phyloP scores from a whole-genome alignment of 2,888 invertebrate genomes.

The Archaeoteleia sp. region DNA sequence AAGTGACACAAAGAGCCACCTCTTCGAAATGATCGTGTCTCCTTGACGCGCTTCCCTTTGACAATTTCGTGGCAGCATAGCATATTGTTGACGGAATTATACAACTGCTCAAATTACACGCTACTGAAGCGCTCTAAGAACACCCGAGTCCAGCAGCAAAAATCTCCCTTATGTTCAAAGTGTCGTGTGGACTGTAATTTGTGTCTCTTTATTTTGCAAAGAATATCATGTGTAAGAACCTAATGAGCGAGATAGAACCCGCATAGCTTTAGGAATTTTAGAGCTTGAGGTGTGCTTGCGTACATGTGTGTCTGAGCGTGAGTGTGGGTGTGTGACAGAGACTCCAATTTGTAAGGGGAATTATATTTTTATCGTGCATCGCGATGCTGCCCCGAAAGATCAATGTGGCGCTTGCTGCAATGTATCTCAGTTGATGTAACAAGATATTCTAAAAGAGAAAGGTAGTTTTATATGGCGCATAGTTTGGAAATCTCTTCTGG shows the following conservation, averaged over 20 bases:
- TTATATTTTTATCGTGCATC: conserved; percentile 36
- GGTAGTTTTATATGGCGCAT: background rate
- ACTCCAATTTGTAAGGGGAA: conserved; percentile 18
- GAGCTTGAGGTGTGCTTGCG: conserved; percentile 33
- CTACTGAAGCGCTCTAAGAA: conserved; percentile 7
- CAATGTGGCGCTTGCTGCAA: conserved; percentile 20
- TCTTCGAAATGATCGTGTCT: conserved; percentile 25
- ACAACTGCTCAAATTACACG: conserved; percentile 38
- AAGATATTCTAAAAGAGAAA: conserved; percentile 3
- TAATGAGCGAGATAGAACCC: conserved; percentile 14
- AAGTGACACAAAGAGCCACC: conserved; percentile 17
- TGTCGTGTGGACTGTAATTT: conserved; percentile 16
- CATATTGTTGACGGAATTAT: conserved; percentile 20
- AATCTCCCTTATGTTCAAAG: conserved; percentile 15
- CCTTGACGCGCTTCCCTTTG: conserved; percentile 19
- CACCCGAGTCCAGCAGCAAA: conserved; percentile 8
- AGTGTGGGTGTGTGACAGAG: conserved; percentile 25
- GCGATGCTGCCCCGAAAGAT: conserved; percentile 30
- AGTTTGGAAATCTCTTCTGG: background rate
- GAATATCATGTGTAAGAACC: conserved; percentile 16
- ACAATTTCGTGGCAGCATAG: conserved; percentile 27
- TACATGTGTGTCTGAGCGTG: too few species aligned
- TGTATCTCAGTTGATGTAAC: conserved; percentile 19
- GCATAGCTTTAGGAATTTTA: conserved; percentile 17
- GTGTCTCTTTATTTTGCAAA: conserved; percentile 8